Evolutionary conservation across 1,140 invertebrate species (phyloP).

Genomic region (Pinna nobilis): DNA sequence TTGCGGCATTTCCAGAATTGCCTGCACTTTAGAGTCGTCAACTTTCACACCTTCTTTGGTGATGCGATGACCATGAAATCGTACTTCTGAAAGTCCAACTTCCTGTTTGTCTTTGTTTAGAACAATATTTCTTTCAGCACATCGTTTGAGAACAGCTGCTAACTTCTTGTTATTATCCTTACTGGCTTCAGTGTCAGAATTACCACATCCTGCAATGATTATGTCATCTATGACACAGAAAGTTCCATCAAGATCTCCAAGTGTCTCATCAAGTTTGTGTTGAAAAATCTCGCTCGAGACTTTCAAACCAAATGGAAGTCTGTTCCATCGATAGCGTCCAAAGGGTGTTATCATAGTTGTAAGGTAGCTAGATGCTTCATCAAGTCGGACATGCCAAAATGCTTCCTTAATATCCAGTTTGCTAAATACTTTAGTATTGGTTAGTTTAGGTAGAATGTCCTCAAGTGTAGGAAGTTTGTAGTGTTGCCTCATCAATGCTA

Average conservation of each 20-base stretch:
- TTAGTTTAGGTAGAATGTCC: constrained; percentile 46
- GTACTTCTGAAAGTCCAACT: constrained; percentile 47
- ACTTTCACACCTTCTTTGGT: constrained; percentile 49
- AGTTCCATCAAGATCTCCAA: constrained; percentile 38
- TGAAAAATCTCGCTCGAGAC: constrained; percentile 55
- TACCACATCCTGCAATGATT: constrained; percentile 35
- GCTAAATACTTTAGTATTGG: constrained; percentile 23
- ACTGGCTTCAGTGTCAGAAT: constrained; percentile 3
- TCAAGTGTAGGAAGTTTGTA: no score
- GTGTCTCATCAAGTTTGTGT: constrained; percentile 30
- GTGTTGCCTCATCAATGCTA: no score
- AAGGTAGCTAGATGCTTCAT: constrained; percentile 49
- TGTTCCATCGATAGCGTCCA: constrained; percentile 46
- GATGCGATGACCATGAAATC: constrained; percentile 59
- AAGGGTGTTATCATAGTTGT: constrained; percentile 62
- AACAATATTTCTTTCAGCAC: constrained; percentile 34
- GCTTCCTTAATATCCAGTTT: constrained; percentile 55
- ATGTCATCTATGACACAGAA: constrained; percentile 47
- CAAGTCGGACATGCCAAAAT: constrained; percentile 59
- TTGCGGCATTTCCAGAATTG: constrained; percentile 57
- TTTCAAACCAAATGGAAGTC: constrained; percentile 56
- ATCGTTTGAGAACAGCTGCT: background rate
- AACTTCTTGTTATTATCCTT: constrained; percentile 16
- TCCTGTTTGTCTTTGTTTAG: constrained; percentile 51
- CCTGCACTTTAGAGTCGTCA: constrained; percentile 60